A percentile compares a stretch with the other conserved stretches of the same genome.
phyloP scores from a whole-genome alignment of 53 echinoderm and acorn worm genomes.

The Crossaster papposus region DNA sequence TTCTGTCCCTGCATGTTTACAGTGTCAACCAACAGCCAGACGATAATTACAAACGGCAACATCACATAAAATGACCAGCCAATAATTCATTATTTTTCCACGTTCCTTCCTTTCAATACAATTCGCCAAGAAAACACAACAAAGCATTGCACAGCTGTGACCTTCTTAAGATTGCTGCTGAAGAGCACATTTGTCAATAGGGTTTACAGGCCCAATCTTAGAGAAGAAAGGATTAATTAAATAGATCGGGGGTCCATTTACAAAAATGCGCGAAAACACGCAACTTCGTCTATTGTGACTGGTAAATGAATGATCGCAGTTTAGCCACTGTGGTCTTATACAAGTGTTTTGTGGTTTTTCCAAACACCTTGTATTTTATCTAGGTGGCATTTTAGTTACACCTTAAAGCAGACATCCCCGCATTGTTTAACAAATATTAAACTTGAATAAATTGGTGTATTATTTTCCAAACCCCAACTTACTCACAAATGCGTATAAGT shows the following conservation, averaged over 20 bases:
- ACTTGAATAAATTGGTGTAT: too few species aligned
- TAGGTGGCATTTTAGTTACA: not conserved
- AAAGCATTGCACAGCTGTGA: conserved; percentile 12
- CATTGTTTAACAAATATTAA: not conserved
- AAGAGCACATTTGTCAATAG: conserved; percentile 34
- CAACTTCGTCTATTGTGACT: not conserved
- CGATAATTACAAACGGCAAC: conserved; percentile 56
- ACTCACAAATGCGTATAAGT: too few species aligned
- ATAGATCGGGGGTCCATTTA: conserved; percentile 44
- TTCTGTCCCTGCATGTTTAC: conserved; percentile 5
- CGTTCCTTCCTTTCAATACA: conserved; percentile 7
- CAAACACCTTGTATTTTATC: not conserved
- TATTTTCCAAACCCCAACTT: too few species aligned
- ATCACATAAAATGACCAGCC: conserved; percentile 47
- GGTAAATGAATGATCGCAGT: not conserved
- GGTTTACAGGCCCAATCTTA: conserved; percentile 20
- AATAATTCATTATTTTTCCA: conserved; percentile 12
- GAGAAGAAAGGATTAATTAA: conserved; percentile 48
- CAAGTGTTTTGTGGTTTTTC: not conserved
- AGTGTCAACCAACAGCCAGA: conserved; percentile 26
- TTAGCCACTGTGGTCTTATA: not conserved
- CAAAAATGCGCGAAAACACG: conserved; percentile 27
- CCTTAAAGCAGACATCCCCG: not conserved
- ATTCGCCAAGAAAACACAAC: conserved; percentile 25
- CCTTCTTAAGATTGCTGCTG: not conserved